Conservation (phyloP, 2,888 invertebrate genomes). For the Steinernema carpocapsae region DNA sequence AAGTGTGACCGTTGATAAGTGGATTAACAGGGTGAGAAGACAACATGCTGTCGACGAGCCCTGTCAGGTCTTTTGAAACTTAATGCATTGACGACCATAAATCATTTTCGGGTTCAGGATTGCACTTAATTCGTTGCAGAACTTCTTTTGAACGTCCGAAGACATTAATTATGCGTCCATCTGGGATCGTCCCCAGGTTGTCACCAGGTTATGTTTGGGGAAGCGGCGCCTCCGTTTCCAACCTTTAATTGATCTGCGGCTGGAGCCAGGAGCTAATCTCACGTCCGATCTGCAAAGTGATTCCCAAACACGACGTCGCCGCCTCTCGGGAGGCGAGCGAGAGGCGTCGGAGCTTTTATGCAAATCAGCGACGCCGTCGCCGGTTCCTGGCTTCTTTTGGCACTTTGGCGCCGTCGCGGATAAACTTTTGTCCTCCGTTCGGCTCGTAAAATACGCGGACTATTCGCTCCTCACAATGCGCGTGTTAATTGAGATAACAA, state of each 20-base stretch:
- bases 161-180: conserved; percentile 7
- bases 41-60: conserved; percentile 1
- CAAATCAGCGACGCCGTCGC: conserved; percentile 1
- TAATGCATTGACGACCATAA: neutral
- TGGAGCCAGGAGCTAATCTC: conserved; percentile 26
- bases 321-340: neutral
- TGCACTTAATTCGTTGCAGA: too few species aligned
- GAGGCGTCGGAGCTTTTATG: conserved; percentile 31
- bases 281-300: conserved; percentile 21
- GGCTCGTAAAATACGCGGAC: conserved; percentile 25
- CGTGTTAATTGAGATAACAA: conserved; percentile 31
- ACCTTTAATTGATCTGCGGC: conserved; percentile 16
- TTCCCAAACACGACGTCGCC: conserved; percentile 4
- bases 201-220: neutral
- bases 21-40: conserved; percentile 8
- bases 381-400: conserved; percentile 1
- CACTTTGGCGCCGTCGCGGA: conserved; percentile 31
- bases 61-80: neutral
- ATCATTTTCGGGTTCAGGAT: too few species aligned
- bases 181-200: neutral
- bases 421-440: conserved; percentile 14
- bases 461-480: neutral
- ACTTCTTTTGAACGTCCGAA: too few species aligned
- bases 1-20: conserved; percentile 23
- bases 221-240: neutral